Percentiles rank a stretch among this genome's conserved stretches.
Conservation (phyloP, 2,113 vertebrate species). For the Cinclus mexicanus region DNA sequence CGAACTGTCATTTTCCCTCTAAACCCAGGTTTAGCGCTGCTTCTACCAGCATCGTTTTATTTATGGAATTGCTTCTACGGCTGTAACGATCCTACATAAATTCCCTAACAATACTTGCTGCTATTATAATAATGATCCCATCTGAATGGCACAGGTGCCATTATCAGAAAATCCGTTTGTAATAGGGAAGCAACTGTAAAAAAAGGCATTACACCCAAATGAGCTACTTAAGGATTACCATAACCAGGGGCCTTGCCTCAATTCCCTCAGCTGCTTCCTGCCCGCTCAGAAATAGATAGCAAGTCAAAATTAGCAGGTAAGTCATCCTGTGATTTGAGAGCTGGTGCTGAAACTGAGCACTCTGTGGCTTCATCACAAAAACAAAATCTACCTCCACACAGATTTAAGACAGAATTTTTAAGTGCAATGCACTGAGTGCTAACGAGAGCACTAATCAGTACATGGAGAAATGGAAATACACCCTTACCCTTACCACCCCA, state of each 20-base stretch:
- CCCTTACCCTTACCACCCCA: not conserved
- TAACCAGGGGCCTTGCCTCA: constrained; percentile 9
- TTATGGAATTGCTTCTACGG: not conserved
- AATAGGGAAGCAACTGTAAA: constrained; percentile 35
- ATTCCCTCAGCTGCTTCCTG: not conserved
- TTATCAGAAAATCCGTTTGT: constrained; percentile 61
- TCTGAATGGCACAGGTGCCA: constrained; percentile 30
- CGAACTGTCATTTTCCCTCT: not conserved
- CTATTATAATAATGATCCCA: constrained; percentile 53
- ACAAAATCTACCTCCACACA: not conserved
- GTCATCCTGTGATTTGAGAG: not conserved
- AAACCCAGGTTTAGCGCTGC: not conserved
- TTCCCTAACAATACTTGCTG: constrained; percentile 13
- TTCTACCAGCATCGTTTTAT: not conserved
- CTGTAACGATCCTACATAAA: constrained; percentile 24
- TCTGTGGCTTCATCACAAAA: not conserved
- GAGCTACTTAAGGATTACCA: constrained; percentile 43
- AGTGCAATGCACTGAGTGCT: not conserved
- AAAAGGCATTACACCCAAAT: constrained; percentile 51
- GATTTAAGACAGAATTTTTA: not conserved
- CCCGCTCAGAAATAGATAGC: not conserved
- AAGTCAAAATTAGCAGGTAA: not conserved
- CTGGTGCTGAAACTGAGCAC: not conserved
- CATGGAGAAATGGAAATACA: not conserved
- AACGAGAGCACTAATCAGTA: not conserved